Evolutionary conservation across 2,888 invertebrate genomes (phyloP).

Genomic region (Eupithecia inturbata): DNA sequence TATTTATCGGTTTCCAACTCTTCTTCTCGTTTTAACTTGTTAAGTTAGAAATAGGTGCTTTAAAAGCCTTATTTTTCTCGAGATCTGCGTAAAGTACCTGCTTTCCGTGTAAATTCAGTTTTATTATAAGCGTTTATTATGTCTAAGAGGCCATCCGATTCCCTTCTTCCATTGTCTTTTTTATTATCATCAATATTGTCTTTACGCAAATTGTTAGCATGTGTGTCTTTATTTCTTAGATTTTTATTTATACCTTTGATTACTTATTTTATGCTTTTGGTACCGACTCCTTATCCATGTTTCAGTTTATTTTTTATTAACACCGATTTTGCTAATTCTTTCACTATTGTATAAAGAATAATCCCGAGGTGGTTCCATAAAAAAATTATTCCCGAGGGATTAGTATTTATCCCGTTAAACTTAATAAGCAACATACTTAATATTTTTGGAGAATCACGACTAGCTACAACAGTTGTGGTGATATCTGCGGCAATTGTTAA

Average conservation of each 20-base stretch:
- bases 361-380: too few relatives aligned
- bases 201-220: conserved; percentile 47
- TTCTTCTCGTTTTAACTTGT: too few relatives aligned
- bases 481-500: too few relatives aligned
- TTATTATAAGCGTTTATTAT: conserved; percentile 77
- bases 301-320: neutral
- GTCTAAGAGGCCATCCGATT: conserved; percentile 60
- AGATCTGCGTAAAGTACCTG: neutral
- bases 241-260: conserved; percentile 13
- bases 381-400: too few relatives aligned
- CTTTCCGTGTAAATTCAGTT: conserved; percentile 13
- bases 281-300: neutral
- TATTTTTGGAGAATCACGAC: too few relatives aligned
- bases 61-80: neutral
- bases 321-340: too few relatives aligned
- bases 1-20: too few relatives aligned
- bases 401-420: too few relatives aligned
- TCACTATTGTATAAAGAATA: too few relatives aligned
- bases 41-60: too few relatives aligned
- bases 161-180: conserved; percentile 69
- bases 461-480: too few relatives aligned
- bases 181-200: conserved; percentile 41
- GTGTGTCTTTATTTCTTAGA: conserved; percentile 9
- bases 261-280: neutral
- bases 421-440: too few relatives aligned